Base-by-base conservation (phyloP, 35 echinoderm and acorn worm species). In the Amphiura filiformis region DNA sequence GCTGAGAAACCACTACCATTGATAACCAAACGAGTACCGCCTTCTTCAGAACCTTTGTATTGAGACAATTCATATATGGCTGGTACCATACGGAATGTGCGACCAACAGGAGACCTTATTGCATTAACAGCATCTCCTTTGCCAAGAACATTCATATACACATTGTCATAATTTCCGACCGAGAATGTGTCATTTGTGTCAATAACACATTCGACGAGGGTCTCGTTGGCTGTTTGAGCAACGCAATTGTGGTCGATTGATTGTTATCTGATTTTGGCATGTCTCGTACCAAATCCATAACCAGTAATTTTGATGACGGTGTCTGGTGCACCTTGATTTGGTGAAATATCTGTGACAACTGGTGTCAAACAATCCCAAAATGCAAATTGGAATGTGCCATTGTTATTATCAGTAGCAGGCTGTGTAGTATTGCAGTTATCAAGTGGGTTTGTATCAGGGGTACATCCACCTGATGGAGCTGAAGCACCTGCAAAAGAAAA, bases 281-380 rank as follows among this genome's bases (percentile, higher is more conserved):
- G 42, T 2, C 0, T 38, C 15, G 13, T 47, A 35, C 87, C 86
- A 78, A 94, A 94, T 36, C 92, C 92, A 22, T 23, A 65, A 1
- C 92, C 92, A 13, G 23, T 75, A 34, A 94, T 90, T 38, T 39
- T 90, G 17, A 94, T 52, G 35, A 38, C 26, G 14, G 32, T 75
- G 0, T 36, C 82, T 13, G 39, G 33, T 22, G 26, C 39, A 42
- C 41, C 82, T 35, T 41, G 23, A 34, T 86, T 87, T 26, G 92
- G 92, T 31, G n/a, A 61, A 38, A 94, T 85, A 0, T 39, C 36
- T 1, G 22, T 56, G n/a, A 90, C 40, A 28, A 37, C 33, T 31
- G 92, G 82, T 44, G 92, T 94, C 39, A 56, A 56, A 78, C 92
- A 94, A 65, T 79, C 57, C 49, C 83, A 94, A 83, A 86, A 94